Conservation (phyloP, 2,797 vertebrate species). For the Morus bassanus region DNA sequence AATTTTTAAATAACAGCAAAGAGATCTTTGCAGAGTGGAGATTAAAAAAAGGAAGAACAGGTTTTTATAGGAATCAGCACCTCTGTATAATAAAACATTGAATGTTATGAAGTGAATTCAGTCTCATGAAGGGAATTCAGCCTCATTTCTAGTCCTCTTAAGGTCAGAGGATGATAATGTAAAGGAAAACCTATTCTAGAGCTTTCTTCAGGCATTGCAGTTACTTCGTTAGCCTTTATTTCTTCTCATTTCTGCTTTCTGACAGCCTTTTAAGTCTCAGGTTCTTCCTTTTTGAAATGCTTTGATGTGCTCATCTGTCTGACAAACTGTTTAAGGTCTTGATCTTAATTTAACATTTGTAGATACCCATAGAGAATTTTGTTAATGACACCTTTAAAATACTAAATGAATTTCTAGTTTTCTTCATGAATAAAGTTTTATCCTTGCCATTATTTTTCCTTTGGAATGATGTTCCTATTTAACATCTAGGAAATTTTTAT, state of each 20-base stretch:
- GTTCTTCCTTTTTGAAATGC: neutral
- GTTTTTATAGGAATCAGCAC: neutral
- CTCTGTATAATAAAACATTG: neutral
- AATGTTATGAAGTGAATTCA: neutral
- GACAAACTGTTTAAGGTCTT: constrained; percentile 24
- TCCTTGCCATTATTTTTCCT: neutral
- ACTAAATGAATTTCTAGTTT: constrained; percentile 2
- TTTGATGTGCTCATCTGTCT: constrained; percentile 42
- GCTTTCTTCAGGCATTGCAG: neutral
- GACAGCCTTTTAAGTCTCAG: constrained; percentile 11
- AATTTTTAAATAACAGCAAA: neutral
- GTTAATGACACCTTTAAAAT: constrained; percentile 45
- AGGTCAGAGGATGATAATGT: neutral
- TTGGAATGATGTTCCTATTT: neutral
- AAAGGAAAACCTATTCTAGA: neutral
- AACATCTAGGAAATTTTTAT: neutral
- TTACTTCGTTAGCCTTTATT: constrained; percentile 40
- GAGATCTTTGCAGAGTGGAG: neutral
- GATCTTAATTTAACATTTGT: constrained; percentile 23
- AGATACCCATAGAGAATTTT: constrained; percentile 7
- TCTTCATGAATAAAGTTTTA: constrained; percentile 14
- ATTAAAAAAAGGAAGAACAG: neutral
- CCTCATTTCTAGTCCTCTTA: neutral
- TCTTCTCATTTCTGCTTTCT: constrained; percentile 6
- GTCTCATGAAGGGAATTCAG: neutral